A percentile compares a stretch with the other conserved stretches of the same genome.
phyloP scores from a whole-genome alignment of 2,113 vertebrate species.

The Albula goreensis region DNA sequence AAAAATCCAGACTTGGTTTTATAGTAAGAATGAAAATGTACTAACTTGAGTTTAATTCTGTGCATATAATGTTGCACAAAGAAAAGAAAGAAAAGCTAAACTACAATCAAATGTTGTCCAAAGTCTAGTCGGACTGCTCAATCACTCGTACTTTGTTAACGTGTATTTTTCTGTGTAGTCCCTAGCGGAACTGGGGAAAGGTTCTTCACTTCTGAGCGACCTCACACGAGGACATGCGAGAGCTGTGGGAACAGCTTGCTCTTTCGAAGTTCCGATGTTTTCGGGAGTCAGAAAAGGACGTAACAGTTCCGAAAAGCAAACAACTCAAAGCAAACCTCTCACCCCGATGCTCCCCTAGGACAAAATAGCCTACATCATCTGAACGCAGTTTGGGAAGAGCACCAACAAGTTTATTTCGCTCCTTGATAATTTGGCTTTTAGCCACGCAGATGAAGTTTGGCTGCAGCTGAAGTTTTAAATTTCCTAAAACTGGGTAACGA shows the following conservation, averaged over 20 bases:
- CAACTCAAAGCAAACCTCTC: not conserved
- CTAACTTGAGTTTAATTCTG: not conserved
- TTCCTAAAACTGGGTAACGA: not conserved
- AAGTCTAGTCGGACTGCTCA: not conserved
- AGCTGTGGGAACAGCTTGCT: not conserved
- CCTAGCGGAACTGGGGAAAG: not conserved
- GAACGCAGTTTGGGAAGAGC: not conserved
- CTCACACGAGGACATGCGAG: not conserved
- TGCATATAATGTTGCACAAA: too few species aligned
- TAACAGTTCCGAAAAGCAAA: slow-evolving; percentile 3
- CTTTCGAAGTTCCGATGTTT: not conserved
- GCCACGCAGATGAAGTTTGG: not conserved
- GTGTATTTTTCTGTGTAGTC: not conserved
- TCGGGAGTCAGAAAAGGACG: slow-evolving; percentile 1
- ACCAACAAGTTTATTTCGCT: too few species aligned
- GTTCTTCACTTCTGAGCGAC: not conserved
- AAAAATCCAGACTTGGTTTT: not conserved
- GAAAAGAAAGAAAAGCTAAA: too few species aligned
- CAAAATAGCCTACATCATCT: not conserved
- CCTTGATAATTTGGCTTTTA: not conserved
- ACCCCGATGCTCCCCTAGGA: not conserved
- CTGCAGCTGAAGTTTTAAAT: not conserved
- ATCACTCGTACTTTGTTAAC: not conserved
- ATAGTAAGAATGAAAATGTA: not conserved
- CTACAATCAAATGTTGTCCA: too few species aligned